Conservation (phyloP, 2,113 vertebrate genomes). For the Emydocephalus ijimae region DNA sequence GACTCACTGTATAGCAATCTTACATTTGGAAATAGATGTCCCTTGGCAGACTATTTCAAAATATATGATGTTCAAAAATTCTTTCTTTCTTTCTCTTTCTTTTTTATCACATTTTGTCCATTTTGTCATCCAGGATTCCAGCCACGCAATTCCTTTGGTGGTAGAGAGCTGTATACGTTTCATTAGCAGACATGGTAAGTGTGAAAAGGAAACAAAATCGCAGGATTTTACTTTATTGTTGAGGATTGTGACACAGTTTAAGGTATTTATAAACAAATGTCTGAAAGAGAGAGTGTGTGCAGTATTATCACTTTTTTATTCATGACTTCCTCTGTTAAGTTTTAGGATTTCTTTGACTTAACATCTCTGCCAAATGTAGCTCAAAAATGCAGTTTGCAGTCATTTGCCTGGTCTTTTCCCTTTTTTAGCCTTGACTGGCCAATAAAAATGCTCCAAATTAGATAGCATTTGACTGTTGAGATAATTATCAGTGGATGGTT, state of each 20-base stretch:
- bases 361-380: background rate
- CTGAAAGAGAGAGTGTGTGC: background rate
- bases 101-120: background rate
- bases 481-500: background rate
- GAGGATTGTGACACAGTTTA: background rate
- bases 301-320: background rate
- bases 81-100: background rate
- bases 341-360: background rate
- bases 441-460: background rate
- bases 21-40: background rate
- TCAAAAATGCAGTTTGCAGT: background rate
- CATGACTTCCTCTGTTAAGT: background rate
- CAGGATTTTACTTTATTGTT: background rate
- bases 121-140: conserved; percentile 75
- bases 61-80: background rate
- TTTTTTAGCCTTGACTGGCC: background rate
- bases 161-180: conserved; percentile 98
- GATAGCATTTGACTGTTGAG: background rate
- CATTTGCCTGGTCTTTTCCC: background rate
- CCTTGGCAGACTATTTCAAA: background rate
- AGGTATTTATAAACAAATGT: background rate
- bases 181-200: conserved; percentile 94
- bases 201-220: background rate
- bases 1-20: background rate
- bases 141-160: conserved; percentile 90